Percentiles rank a stretch among this genome's conserved stretches.
phyloP scores from a whole-genome alignment of 2,113 vertebrate genomes.

The Python bivittatus region DNA sequence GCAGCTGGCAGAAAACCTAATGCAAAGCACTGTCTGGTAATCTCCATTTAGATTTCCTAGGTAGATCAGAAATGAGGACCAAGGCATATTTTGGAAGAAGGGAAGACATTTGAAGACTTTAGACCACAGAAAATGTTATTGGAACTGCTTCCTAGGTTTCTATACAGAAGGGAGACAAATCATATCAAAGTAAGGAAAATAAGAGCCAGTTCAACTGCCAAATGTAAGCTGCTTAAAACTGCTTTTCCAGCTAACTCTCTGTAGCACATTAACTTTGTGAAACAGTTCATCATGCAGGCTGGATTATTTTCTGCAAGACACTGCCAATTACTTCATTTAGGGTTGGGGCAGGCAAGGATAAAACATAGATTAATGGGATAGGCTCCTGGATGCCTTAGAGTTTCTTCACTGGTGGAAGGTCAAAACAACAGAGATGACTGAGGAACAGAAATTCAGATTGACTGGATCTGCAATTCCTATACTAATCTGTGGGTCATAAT shows the following conservation, averaged over 20 bases:
- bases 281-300: not conserved
- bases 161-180: not conserved
- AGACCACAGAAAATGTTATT: not conserved
- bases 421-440: not conserved
- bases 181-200: not conserved
- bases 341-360: not conserved
- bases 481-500: not conserved
- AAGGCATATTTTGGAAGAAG: not conserved
- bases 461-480: not conserved
- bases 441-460: not conserved
- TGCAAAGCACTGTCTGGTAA: not conserved
- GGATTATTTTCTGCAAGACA: not conserved
- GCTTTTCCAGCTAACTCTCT: not conserved
- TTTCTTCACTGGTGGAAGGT: not conserved
- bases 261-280: not conserved
- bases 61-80: not conserved
- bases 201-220: not conserved
- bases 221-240: not conserved
- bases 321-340: not conserved
- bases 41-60: not conserved
- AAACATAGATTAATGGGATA: not conserved
- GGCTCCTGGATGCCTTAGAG: not conserved
- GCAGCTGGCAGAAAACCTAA: not conserved
- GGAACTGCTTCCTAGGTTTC: not conserved
- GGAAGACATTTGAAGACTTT: constrained; percentile 4